Evolutionary conservation across 2,113 vertebrate genomes (phyloP).

Genomic region (Zingel zingel): DNA sequence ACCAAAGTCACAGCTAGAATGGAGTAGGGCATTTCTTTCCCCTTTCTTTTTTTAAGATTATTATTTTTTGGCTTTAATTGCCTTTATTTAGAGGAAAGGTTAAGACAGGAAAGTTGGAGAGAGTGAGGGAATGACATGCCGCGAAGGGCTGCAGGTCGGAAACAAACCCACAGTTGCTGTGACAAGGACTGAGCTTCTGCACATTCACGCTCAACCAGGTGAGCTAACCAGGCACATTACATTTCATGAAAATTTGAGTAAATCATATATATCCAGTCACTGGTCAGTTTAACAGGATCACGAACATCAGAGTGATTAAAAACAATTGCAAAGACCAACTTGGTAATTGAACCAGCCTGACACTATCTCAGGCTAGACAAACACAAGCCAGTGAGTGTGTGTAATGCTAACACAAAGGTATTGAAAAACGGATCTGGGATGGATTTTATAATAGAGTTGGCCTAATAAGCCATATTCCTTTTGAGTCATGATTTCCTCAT

Average conservation of each 20-base stretch:
- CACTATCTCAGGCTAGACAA: background rate
- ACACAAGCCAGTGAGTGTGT: conserved; percentile 1
- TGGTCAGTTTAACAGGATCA: background rate
- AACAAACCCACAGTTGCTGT: too few species aligned
- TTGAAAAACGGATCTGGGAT: background rate
- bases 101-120: too few species aligned
- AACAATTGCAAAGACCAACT: background rate
- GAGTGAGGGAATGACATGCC: too few species aligned
- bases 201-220: too few species aligned
- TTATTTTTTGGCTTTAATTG: too few species aligned
- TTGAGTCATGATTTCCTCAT: conserved; percentile 13
- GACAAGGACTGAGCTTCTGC: too few species aligned
- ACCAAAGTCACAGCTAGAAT: background rate
- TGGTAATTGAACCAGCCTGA: background rate
- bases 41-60: too few species aligned
- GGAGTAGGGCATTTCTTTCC: too few species aligned
- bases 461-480: background rate
- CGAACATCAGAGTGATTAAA: background rate
- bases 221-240: too few species aligned
- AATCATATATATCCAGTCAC: background rate
- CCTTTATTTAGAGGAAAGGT: too few species aligned
- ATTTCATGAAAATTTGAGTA: background rate
- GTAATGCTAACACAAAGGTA: background rate
- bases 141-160: too few species aligned
- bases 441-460: conserved; percentile 11